Evolutionary conservation across 2,888 invertebrate genomes (phyloP), one percentile per base, ranked within the genome.

Genomic region (Amiota communis): DNA sequence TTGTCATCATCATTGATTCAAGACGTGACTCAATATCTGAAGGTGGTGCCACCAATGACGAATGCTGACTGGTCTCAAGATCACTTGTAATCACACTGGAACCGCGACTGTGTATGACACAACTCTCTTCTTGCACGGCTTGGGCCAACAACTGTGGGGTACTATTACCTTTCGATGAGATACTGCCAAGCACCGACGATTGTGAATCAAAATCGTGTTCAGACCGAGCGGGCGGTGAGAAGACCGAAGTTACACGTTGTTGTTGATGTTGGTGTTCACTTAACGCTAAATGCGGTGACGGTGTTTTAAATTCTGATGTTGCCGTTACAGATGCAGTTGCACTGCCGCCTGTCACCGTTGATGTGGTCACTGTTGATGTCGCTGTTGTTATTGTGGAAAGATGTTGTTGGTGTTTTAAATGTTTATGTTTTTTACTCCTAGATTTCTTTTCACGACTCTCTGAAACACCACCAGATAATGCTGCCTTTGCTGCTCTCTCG

Each of bases 201-300:
- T 90, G 87, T 1, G 89, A 90, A 74, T 90, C 90, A 46, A 90
- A 89, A 74, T 90, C 90, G 72, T 87, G 87, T 53, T 90, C 90
- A 2, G 89, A 88, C 20, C 92, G 91, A 59, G 92, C 92, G 67
- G 92, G 91, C 0, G 89, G 89, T 53, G 89, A 89, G 63, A 88
- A 85, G 8, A 87, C 83, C 8, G 82, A 75, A 1, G 86, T 85
- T 9, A 15, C 73, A 17, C 71, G 76, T 17, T 72, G 75, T 9
- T 74, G 79, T 8, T 73, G 76, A 12, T 74, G 74, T 36, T 59
- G 74, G 9, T 75, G 76, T 48, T 81, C 78, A 47, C 76, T 84
- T 4, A 87, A 70, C 1, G 84, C 83, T 64, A 87, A 72, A 65
- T 90, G 86, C 57, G 93, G 93, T 17, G 93, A 92, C 70, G 89